Evolutionary conservation across 2,888 invertebrate species (phyloP).

Genomic region (Zaprionus bogoriensis): DNA sequence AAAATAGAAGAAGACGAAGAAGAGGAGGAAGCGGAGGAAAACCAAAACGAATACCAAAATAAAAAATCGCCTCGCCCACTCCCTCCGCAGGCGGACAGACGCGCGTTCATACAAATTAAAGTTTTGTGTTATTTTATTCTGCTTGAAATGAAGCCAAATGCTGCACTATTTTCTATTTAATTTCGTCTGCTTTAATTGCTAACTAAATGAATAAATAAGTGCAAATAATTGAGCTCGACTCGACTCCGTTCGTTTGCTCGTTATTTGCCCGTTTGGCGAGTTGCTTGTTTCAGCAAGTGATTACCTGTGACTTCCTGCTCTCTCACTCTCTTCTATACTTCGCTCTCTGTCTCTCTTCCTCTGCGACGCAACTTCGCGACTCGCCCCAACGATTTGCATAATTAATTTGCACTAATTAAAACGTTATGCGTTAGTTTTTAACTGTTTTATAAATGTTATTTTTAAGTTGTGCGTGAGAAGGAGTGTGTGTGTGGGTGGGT

Average conservation of each 20-base stretch:
- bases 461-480: constrained; percentile 1
- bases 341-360: not conserved
- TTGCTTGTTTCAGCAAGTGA: constrained; percentile 32
- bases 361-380: not conserved
- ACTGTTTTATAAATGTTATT: constrained; percentile 25
- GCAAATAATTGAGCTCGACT: constrained; percentile 43
- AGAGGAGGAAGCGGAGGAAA: constrained; percentile 22
- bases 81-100: constrained; percentile 13
- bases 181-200: constrained; percentile 70
- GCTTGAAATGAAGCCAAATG: constrained; percentile 73
- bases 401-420: constrained; percentile 53
- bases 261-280: too few species aligned
- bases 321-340: not conserved
- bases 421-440: constrained; percentile 37
- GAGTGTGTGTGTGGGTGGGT: too few species aligned
- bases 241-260: constrained; percentile 3
- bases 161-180: constrained; percentile 71
- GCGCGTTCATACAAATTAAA: constrained; percentile 68
- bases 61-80: not conserved
- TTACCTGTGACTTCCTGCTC: constrained; percentile 16
- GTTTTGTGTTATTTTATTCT: constrained; percentile 75
- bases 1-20: constrained; percentile 23
- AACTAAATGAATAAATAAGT: constrained; percentile 60
- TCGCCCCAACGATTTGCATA: constrained; percentile 25
- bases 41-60: constrained; percentile 23